phyloP scores from a whole-genome alignment of 2,888 invertebrate genomes.

The Crossocerus cetratus region DNA sequence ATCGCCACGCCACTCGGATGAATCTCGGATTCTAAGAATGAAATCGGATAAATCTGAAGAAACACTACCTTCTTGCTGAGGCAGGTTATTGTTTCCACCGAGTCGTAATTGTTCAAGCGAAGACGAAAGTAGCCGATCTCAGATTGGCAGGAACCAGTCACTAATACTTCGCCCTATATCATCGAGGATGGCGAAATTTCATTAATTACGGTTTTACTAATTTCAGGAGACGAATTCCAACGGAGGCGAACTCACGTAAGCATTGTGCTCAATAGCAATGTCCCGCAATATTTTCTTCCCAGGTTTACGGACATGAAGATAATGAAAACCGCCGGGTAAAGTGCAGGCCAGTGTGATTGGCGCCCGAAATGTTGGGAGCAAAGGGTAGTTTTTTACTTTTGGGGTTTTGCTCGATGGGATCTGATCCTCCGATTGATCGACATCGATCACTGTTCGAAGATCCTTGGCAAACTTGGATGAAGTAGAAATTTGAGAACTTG shows the following conservation, averaged over 20 bases:
- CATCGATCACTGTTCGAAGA: conserved; percentile 49
- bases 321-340: conserved; percentile 81
- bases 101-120: conserved; percentile 79
- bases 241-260: conserved; percentile 48
- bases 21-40: not conserved
- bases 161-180: conserved; percentile 79
- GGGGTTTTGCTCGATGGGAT: not conserved
- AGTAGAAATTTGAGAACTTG: not conserved
- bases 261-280: conserved; percentile 73
- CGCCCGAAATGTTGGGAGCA: conserved; percentile 67
- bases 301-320: conserved; percentile 80
- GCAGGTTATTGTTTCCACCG: conserved; percentile 81
- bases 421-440: conserved; percentile 4
- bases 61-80: conserved; percentile 78
- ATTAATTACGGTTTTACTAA: conserved; percentile 78
- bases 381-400: no score
- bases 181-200: conserved; percentile 68
- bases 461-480: conserved; percentile 54
- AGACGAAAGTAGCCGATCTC: conserved; percentile 81
- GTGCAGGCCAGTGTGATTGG: conserved; percentile 77
- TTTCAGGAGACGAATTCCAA: conserved; percentile 78
- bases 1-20: no score
- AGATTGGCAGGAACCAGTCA: conserved; percentile 79
- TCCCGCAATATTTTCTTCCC: conserved; percentile 80
- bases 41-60: no score